Percentiles rank a stretch among this genome's conserved stretches.
phyloP scores from a whole-genome alignment of 2,888 invertebrate species.

The Latrodectus elegans region DNA sequence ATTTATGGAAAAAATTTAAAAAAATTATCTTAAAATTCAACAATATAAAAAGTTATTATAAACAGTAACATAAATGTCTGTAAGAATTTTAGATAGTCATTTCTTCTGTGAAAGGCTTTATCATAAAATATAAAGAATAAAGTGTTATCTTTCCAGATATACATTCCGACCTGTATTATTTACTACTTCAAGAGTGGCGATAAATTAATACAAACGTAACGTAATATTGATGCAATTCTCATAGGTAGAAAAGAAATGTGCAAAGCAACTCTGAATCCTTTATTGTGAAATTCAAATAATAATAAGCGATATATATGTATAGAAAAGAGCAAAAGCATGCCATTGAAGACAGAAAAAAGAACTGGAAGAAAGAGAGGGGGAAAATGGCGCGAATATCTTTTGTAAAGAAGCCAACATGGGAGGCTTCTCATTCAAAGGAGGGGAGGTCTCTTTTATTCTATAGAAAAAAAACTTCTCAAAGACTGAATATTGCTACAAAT shows the following conservation, averaged over 20 bases:
- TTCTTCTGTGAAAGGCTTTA: too few relatives aligned
- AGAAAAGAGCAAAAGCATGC: conserved; percentile 12
- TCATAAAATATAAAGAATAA: too few relatives aligned
- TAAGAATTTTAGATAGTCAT: too few relatives aligned
- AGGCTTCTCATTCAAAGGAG: conserved; percentile 37
- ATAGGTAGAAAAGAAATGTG: not conserved
- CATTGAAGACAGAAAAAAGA: conserved; percentile 2
- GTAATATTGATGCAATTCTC: not conserved
- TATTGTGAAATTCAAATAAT: conserved; percentile 47
- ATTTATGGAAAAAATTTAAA: too few relatives aligned
- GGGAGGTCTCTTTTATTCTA: conserved; percentile 37
- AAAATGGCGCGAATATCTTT: conserved; percentile 48
- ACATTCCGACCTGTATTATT: too few relatives aligned
- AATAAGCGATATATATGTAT: conserved; percentile 50
- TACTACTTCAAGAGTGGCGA: not conserved
- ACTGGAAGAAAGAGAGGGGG: conserved; percentile 11
- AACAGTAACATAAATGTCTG: too few relatives aligned
- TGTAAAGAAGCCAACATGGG: conserved; percentile 47
- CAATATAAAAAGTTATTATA: too few relatives aligned
- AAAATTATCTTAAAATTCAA: too few relatives aligned
- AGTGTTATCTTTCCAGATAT: too few relatives aligned
- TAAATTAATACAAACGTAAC: conserved; percentile 18
- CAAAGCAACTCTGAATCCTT: not conserved
- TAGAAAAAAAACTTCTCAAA: conserved; percentile 37
- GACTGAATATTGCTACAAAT: conserved; percentile 48